Evolutionary conservation across 2,888 invertebrate species (phyloP).

Genomic region (Heliconius aoede): DNA sequence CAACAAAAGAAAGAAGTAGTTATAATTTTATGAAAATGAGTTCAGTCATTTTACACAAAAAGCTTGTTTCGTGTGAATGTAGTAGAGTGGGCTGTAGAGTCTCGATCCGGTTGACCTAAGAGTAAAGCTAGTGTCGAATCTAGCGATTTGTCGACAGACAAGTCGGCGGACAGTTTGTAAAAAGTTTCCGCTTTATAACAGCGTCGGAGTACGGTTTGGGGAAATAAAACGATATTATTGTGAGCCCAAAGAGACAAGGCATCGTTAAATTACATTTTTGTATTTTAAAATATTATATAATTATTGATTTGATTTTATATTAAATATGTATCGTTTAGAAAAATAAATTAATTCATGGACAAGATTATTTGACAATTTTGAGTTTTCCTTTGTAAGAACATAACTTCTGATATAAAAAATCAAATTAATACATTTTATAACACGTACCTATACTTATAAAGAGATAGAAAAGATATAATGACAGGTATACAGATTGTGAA

Average conservation of each 20-base stretch:
- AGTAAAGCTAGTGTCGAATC: constrained; percentile 37
- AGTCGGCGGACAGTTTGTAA: constrained; percentile 39
- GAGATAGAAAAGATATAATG: no score
- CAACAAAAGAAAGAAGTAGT: neutral
- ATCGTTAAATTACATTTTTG: constrained; percentile 46
- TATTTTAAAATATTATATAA: constrained; percentile 38
- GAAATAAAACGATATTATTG: constrained; percentile 50
- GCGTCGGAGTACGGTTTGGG: constrained; percentile 47
- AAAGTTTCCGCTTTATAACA: constrained; percentile 47
- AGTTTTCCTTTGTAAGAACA: neutral
- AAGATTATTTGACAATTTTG: neutral
- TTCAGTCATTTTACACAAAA: constrained; percentile 13
- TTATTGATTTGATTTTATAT: constrained; percentile 37
- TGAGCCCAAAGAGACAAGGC: constrained; percentile 46
- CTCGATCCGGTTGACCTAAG: constrained; percentile 26
- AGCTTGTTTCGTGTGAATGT: constrained; percentile 19
- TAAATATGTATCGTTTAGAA: constrained; percentile 20
- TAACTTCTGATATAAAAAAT: neutral
- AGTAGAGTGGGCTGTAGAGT: constrained; percentile 17
- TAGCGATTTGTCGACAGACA: constrained; percentile 45
- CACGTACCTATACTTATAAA: no score
- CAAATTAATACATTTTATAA: neutral
- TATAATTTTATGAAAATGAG: constrained; percentile 14
- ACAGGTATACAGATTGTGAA: no score
- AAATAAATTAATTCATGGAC: no score